Conservation (phyloP, 2,113 vertebrate species). For the Herpetotheres cachinnans region DNA sequence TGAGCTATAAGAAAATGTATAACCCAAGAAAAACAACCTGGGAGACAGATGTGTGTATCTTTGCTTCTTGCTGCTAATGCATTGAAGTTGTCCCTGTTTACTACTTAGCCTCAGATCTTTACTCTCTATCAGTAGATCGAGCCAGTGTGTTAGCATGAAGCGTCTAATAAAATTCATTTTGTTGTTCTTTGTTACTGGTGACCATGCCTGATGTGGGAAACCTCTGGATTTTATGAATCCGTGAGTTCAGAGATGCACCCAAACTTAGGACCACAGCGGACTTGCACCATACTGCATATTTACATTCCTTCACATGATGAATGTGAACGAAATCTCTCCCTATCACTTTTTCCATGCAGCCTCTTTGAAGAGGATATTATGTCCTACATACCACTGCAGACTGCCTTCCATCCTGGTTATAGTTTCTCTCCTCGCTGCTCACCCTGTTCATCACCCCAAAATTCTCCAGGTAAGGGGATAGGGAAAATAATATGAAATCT, state of each 20-base stretch:
- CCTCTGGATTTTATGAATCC: neutral
- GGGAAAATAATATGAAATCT: neutral
- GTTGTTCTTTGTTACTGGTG: neutral
- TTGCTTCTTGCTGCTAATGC: neutral
- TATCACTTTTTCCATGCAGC: constrained; percentile 66
- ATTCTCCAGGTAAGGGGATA: constrained; percentile 89
- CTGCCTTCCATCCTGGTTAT: constrained; percentile 88
- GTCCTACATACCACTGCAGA: constrained; percentile 89
- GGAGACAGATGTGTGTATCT: neutral
- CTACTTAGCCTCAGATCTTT: neutral
- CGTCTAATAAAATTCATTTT: neutral
- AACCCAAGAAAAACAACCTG: neutral
- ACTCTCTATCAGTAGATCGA: neutral
- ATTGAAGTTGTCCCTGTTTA: neutral
- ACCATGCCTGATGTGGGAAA: neutral
- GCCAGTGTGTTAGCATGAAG: neutral
- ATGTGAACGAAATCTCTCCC: neutral
- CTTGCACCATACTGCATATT: neutral
- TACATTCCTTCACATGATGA: neutral
- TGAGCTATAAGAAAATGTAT: neutral
- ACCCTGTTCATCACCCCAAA: constrained; percentile 93
- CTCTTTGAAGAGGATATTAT: constrained; percentile 98
- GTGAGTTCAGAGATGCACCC: neutral
- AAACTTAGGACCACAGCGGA: neutral
- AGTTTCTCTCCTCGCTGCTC: constrained; percentile 96